Base-by-base conservation (phyloP, 2,888 invertebrate genomes). In the Lordiphosa andalusiaca region DNA sequence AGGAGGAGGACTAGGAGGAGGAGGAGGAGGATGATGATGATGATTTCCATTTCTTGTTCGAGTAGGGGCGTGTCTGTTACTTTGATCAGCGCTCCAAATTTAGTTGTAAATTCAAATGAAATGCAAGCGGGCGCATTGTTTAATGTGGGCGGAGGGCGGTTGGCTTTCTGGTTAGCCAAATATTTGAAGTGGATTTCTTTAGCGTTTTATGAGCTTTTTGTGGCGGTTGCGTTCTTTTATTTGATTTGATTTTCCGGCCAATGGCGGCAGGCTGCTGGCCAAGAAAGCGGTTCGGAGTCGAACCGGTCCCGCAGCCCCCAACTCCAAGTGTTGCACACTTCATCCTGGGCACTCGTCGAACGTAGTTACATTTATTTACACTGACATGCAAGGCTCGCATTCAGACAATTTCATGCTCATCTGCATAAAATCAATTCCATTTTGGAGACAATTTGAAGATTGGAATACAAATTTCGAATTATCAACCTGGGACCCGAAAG, bases 351-450 rank as follows among this genome's bases (percentile, higher is more conserved):
- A 25, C 63, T 56, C 36, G 44, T 21, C 13, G 19, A 40, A 30
- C 50, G 35, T 41, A 49, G 49, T 63, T 65, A 63, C 85, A 85
- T 81, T 76, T 85, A 81, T 85, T 85, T 85, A 83, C 77, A 83
- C 84, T 71, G 73, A 77, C 76, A 81, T 84, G 77, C 67, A 64
- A 69, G 71, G 71, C 70, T 83, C 75, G 73, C 86, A 85, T 73
- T 73, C 84, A 86, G 84, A 87, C 87, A 87, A 87, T 88, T 87
- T 87, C 89, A 87, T 88, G 88, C 89, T 89, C 88, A 88, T 88
- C 88, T 88, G 88, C 88, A 88, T 88, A 89, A 89, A 88, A 89
- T 88, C 89, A 89, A 88, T 88, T 88, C 88, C 88, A 87, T 88
- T 88, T 88, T 87, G 87, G 87, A 87, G 89, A 88, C 88, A 89